These are phyloP conservation scores for Rhinolophus ferrumequinum DNA, from an alignment of 2,113 vertebrate genomes.

Conservation along the genomic window DNA sequence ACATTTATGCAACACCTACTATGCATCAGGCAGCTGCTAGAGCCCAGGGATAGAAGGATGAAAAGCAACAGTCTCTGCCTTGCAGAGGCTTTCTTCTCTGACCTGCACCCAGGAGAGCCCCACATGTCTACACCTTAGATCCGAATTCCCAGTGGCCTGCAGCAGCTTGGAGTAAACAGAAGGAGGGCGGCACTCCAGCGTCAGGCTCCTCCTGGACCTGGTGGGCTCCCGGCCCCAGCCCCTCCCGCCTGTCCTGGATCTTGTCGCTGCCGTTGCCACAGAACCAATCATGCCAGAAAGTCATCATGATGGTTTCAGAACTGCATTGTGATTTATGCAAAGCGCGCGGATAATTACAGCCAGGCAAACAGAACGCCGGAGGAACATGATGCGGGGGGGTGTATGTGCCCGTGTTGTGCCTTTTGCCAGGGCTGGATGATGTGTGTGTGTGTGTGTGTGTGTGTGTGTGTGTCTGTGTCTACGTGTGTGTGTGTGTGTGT, in stretches of 20 bases:
- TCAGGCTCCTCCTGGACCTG: neutral
- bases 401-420: neutral
- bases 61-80: neutral
- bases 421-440: slow-evolving; percentile 41
- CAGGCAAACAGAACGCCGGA: slow-evolving; percentile 52
- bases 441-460: neutral
- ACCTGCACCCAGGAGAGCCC: neutral
- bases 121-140: neutral
- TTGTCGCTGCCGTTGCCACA: slow-evolving; percentile 25
- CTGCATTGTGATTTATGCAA: slow-evolving; percentile 80
- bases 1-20: neutral
- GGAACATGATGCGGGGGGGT: neutral
- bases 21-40: neutral
- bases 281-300: slow-evolving; percentile 76
- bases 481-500: neutral
- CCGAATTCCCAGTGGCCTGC: neutral
- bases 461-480: neutral
- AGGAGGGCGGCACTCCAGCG: neutral
- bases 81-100: neutral
- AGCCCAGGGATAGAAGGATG: neutral
- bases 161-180: neutral
- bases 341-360: slow-evolving; percentile 72
- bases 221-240: neutral
- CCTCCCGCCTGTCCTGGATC: slow-evolving; percentile 12
- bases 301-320: slow-evolving; percentile 76